A percentile compares a stretch with the other conserved stretches of the same genome.
phyloP scores from a whole-genome alignment of 23 tunicate genomes.

The Halocynthia aurantium region DNA sequence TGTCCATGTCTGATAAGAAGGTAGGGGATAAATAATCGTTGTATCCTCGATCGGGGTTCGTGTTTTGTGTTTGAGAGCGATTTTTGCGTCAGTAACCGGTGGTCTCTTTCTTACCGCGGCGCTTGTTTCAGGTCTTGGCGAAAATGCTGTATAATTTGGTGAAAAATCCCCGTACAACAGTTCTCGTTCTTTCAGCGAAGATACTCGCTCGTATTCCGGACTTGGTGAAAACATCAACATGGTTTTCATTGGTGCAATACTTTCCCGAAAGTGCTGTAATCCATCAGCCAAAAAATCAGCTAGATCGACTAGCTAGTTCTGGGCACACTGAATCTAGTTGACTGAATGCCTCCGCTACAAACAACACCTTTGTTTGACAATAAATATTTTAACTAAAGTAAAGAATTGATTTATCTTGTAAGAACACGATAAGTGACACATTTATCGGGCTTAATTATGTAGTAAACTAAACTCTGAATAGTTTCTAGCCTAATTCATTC shows the following conservation, averaged over 20 bases:
- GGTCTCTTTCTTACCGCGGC: conserved; percentile 34
- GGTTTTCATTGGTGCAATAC: background rate
- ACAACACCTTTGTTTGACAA: too few relatives aligned
- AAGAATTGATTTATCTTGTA: too few relatives aligned
- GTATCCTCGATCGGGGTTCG: conserved; percentile 67
- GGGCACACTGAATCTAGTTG: too few relatives aligned
- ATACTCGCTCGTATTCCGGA: background rate
- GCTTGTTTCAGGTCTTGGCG: conserved; percentile 76
- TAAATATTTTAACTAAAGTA: too few relatives aligned
- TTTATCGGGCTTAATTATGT: too few relatives aligned
- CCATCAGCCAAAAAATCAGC: background rate
- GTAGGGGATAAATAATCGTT: conserved; percentile 72
- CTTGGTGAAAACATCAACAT: background rate
- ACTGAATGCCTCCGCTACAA: too few relatives aligned
- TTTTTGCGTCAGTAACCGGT: conserved; percentile 63
- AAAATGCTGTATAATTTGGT: conserved; percentile 57
- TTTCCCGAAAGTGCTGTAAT: background rate
- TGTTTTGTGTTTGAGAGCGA: conserved; percentile 47
- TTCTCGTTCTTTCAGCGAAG: conserved; percentile 54
- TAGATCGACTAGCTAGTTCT: too few relatives aligned
- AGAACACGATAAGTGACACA: too few relatives aligned
- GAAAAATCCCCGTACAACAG: conserved; percentile 24
- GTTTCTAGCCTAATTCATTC: too few relatives aligned
- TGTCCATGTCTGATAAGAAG: conserved; percentile 74
- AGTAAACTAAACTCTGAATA: too few relatives aligned